Evolutionary conservation across 2,797 vertebrate genomes (phyloP), one percentile per base, ranked within the genome.

Genomic region (Gila robusta): DNA sequence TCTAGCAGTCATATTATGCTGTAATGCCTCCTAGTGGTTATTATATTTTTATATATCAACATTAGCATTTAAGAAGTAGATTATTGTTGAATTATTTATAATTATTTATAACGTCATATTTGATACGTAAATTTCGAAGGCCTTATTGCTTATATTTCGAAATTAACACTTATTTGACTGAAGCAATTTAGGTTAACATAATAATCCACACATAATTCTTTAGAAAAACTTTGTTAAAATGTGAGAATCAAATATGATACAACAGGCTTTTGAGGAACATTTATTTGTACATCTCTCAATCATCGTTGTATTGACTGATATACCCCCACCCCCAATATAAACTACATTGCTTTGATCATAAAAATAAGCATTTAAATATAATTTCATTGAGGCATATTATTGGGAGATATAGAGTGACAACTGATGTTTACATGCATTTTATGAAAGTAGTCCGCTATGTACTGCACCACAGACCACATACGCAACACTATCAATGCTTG

Each of bases 11-110:
- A 19, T 17, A 9, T 69, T 35, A 19, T 71, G 14, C 23, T 71
- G 47, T 71, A 56, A 35, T 28, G 47, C 83, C 83, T 28, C 83
- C 83, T 79, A 69, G 73, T 84, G 83, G 64, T 41, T 56, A 39
- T 59, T 26, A 41, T 64, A 17, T 26, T 16, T n/a, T 11, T 8
- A 17, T 2, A 59, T 26, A 62, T 1, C 37, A 62, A 41, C 5
- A 19, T 41, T 5, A 41, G 74, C 28, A 19, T 74, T 49, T 47
- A 10, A 73, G 14, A 32, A 35, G 1, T 39, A 37, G 8, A 70
- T 70, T 39, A 21, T 19, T 52, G 72, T 28, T 56, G 5, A 77
- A 56, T 8, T n/a, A 56, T 11, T 28, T n/a, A n/a, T n/a, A 59
- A 59, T 54, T 54, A 23, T 44, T 56, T 56, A 23, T 56, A 56